Conservation (phyloP, 1,140 invertebrate genomes). For the Diorhabda carinulata region DNA sequence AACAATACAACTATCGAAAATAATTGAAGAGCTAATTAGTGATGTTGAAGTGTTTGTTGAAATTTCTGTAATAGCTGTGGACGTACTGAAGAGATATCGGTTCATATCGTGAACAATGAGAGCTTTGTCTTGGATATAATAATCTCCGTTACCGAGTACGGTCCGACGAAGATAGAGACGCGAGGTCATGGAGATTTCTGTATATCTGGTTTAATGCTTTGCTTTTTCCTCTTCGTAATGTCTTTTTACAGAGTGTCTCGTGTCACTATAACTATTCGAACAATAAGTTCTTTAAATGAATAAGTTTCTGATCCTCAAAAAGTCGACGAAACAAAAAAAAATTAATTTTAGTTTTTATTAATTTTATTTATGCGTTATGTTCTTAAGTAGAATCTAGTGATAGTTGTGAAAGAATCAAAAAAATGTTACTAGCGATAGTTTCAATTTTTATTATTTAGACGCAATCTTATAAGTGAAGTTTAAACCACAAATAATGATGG, state of each 20-base stretch:
- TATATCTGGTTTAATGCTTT: conserved; percentile 8
- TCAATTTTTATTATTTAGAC: no score
- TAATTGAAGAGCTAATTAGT: neutral
- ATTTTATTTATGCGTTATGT: no score
- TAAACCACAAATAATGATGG: no score
- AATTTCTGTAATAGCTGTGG: conserved; percentile 24
- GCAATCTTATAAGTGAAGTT: no score
- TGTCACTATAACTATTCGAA: no score
- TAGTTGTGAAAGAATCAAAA: no score
- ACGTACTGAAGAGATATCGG: conserved; percentile 32
- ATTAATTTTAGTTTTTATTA: no score
- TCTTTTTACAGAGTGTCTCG: neutral
- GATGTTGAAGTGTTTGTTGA: conserved; percentile 13
- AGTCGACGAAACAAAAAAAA: no score
- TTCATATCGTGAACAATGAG: conserved; percentile 28
- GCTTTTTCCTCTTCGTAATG: neutral
- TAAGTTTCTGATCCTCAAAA: no score
- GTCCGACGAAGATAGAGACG: conserved; percentile 18
- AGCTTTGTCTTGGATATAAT: conserved; percentile 25
- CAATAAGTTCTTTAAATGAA: no score
- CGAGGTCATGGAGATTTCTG: conserved; percentile 24
- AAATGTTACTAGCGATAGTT: no score
- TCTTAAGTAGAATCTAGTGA: no score
- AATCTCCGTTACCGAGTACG: conserved; percentile 1
- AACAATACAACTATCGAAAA: neutral